phyloP scores from a whole-genome alignment of 2,113 vertebrate genomes.

The Excalfactoria chinensis region DNA sequence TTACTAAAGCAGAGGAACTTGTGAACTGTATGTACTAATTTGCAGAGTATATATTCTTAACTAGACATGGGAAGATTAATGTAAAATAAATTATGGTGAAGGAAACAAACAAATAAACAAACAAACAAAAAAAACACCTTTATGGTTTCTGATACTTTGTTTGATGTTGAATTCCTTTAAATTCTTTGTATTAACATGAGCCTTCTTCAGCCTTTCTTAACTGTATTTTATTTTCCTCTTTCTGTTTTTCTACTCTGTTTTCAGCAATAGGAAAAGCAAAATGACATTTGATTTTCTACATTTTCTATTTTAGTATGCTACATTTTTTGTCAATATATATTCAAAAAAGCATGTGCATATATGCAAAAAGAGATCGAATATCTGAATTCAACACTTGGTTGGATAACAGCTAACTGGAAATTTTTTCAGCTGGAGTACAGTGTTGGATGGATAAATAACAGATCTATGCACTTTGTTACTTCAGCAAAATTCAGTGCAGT shows the following conservation, averaged over 20 bases:
- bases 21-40: too few species aligned
- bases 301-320: neutral
- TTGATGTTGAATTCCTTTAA: neutral
- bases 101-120: too few species aligned
- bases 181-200: neutral
- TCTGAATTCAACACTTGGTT: neutral
- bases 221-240: neutral
- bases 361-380: neutral
- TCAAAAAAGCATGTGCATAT: neutral
- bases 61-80: too few species aligned
- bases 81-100: too few species aligned
- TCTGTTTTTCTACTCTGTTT: neutral
- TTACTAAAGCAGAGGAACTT: too few species aligned
- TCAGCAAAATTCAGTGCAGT: neutral
- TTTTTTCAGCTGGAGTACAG: neutral
- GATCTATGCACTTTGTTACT: neutral
- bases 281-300: neutral
- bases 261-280: neutral
- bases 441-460: neutral
- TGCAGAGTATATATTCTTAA: too few species aligned
- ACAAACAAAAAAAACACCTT: too few species aligned
- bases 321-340: neutral
- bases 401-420: neutral
- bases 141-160: neutral
- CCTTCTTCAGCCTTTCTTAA: neutral